These are phyloP conservation scores for Coracias cyanogaster DNA, from an alignment of 2,797 vertebrate genomes.

Conservation along the genomic window DNA sequence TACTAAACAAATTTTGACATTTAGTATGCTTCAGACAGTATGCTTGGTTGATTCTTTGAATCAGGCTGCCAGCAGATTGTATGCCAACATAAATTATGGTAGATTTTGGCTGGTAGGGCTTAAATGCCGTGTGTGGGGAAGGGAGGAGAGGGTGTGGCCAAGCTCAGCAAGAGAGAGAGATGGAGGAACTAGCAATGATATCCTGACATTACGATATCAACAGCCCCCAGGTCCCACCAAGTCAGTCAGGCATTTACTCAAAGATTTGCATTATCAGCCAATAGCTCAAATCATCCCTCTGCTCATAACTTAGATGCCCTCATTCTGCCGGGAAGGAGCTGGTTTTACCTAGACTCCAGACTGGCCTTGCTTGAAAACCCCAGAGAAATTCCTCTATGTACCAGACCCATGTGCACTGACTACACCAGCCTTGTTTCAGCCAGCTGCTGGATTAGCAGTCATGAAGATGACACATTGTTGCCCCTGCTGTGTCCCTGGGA, in stretches of 20 bases:
- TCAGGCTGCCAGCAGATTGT: not conserved
- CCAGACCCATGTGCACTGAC: fast-evolving
- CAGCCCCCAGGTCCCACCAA: not conserved
- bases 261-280: fast-evolving
- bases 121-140: not conserved
- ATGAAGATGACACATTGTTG: fast-evolving
- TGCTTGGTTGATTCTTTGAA: not conserved
- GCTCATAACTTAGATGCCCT: not conserved
- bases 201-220: not conserved
- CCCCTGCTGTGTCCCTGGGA: not conserved
- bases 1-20: not conserved
- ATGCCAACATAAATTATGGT: not conserved
- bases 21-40: not conserved
- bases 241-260: not conserved
- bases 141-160: not conserved
- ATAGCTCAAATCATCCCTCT: not conserved
- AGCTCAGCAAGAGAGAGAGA: not conserved
- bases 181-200: not conserved
- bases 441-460: not conserved
- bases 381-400: not conserved
- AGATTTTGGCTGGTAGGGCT: not conserved
- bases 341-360: not conserved
- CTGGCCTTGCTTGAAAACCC: not conserved
- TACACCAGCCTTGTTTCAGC: fast-evolving
- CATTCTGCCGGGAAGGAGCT: not conserved